phyloP scores from a whole-genome alignment of 2,113 vertebrate genomes.

The Ardeotis arabs region DNA sequence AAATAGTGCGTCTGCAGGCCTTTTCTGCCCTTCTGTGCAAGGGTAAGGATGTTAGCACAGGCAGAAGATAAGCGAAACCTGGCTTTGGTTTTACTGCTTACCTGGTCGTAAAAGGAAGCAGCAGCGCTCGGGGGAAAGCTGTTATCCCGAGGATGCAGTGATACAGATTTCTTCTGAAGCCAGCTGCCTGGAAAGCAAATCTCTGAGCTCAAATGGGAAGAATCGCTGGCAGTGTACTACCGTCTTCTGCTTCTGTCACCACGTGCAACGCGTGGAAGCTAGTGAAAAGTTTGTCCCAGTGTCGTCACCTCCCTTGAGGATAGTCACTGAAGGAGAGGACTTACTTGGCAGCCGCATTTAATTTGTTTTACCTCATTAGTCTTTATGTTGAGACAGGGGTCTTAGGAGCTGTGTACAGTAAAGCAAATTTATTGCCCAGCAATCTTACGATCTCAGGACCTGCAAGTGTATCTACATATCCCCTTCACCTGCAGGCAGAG shows the following conservation, averaged over 20 bases:
- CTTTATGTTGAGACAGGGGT: background rate
- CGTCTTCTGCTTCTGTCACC: background rate
- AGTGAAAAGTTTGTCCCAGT: background rate
- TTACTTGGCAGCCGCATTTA: background rate
- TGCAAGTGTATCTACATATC: background rate
- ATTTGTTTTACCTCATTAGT: background rate
- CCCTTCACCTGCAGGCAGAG: background rate
- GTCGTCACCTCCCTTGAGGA: background rate
- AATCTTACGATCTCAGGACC: background rate
- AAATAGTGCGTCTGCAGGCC: accelerated
- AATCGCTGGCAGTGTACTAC: background rate
- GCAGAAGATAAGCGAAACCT: background rate
- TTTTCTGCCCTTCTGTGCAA: accelerated
- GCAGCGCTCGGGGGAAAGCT: accelerated
- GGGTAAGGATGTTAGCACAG: background rate
- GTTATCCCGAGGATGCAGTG: background rate
- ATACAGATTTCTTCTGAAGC: too few relatives aligned
- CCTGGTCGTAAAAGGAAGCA: background rate
- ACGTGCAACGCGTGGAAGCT: accelerated
- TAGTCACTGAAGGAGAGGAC: background rate
- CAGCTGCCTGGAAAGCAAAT: background rate
- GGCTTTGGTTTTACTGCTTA: background rate
- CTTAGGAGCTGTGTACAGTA: background rate
- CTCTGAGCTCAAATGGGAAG: background rate
- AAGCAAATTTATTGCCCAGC: background rate